Conservation (phyloP, 1,140 invertebrate species). For the Bombus breviceps region DNA sequence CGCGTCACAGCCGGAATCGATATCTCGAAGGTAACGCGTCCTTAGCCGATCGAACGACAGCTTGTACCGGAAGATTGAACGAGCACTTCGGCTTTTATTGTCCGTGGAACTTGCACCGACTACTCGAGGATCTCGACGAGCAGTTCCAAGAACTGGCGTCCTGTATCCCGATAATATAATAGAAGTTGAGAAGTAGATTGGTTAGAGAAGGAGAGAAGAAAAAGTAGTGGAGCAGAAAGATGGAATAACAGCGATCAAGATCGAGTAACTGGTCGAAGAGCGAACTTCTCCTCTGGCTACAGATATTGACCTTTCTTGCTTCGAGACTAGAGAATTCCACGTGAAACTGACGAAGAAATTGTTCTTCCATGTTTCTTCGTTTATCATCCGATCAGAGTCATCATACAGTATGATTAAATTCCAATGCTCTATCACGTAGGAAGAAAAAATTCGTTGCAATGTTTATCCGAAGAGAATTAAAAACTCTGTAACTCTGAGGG, state of each 20-base stretch:
- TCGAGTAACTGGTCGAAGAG: neutral
- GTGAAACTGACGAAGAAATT: neutral
- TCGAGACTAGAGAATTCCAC: neutral
- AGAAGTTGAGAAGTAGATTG: neutral
- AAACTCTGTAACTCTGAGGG: no score
- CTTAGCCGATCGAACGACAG: constrained; percentile 22
- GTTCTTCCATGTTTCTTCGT: neutral
- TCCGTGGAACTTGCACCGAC: constrained; percentile 22
- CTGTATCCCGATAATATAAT: constrained; percentile 20
- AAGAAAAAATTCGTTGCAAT: no score
- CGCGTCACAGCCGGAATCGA: constrained; percentile 37
- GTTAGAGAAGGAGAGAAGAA: neutral
- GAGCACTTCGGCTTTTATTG: constrained; percentile 46
- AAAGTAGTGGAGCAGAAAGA: neutral
- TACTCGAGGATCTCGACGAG: constrained; percentile 4
- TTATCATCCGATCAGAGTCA: neutral
- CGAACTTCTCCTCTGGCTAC: neutral
- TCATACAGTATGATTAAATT: neutral
- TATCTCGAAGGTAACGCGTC: constrained; percentile 35
- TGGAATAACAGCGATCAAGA: constrained; percentile 26
- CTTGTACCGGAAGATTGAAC: constrained; percentile 43
- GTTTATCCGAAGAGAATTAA: no score
- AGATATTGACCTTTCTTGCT: constrained; percentile 6
- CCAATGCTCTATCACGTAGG: no score
- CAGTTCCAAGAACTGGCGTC: neutral